These are phyloP conservation scores for Babyrousa celebensis DNA, from an alignment of 2,797 vertebrate species.

Conservation along the genomic window DNA sequence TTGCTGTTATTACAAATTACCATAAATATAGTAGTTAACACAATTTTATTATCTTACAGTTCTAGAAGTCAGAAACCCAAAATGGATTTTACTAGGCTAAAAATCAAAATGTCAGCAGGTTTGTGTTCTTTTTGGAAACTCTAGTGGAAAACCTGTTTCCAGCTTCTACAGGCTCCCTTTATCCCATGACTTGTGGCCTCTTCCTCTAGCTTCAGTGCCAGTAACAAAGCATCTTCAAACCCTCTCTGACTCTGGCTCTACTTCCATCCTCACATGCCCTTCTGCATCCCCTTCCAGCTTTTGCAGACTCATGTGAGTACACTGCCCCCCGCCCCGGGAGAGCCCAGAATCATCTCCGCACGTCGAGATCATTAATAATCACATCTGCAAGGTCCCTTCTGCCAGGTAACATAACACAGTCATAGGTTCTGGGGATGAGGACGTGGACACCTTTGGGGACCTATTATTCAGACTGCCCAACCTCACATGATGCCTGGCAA, in stretches of 20 bases:
- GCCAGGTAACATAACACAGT: background rate
- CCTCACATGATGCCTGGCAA: background rate
- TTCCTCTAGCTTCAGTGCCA: background rate
- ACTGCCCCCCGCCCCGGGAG: background rate
- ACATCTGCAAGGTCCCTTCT: background rate
- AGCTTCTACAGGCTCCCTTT: background rate
- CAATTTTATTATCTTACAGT: background rate
- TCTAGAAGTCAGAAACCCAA: background rate
- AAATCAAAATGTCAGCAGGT: background rate
- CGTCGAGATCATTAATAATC: background rate
- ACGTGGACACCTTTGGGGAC: background rate
- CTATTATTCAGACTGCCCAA: background rate
- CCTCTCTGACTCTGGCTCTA: background rate
- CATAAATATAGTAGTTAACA: background rate
- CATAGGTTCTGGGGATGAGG: background rate
- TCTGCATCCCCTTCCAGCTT: background rate
- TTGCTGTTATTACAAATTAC: conserved; percentile 16
- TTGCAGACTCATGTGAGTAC: background rate
- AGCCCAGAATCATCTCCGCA: background rate
- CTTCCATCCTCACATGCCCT: background rate
- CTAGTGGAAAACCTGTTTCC: background rate
- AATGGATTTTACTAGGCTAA: background rate
- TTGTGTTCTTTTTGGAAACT: background rate
- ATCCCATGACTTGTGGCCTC: rapidly evolving
- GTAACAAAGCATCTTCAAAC: background rate